A percentile compares a stretch with the other conserved stretches of the same genome.
These are phyloP conservation scores for Matsumurasca onukii DNA, from an alignment of 1,140 invertebrate species.

Conservation along the genomic window DNA sequence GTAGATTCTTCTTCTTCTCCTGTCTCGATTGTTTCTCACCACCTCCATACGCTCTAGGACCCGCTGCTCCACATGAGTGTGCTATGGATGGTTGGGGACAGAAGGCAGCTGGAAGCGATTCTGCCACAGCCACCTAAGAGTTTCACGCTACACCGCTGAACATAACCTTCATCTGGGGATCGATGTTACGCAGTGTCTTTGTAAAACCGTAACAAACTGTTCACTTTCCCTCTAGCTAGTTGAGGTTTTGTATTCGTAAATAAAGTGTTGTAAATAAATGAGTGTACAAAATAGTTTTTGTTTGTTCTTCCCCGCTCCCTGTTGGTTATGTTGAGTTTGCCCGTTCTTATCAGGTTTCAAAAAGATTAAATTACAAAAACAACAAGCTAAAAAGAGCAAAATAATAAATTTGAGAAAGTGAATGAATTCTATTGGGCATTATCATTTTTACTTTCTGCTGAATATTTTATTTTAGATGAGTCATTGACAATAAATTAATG, in stretches of 20 bases:
- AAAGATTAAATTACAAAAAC: too few species aligned
- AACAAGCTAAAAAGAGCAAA: too few species aligned
- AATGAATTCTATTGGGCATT: too few species aligned
- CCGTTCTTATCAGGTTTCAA: too few species aligned
- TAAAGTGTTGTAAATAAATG: not conserved
- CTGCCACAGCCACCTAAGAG: constrained; percentile 24
- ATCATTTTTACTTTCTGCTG: too few species aligned
- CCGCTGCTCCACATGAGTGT: constrained; percentile 40
- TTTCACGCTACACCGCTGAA: constrained; percentile 24
- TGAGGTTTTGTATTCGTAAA: not conserved
- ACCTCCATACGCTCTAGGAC: constrained; percentile 38
- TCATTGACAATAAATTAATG: too few species aligned
- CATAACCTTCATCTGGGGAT: constrained; percentile 26
- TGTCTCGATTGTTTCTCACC: too few species aligned
- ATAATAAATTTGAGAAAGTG: too few species aligned
- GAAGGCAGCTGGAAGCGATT: constrained; percentile 30
- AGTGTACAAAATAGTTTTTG: not conserved
- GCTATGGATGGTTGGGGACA: constrained; percentile 36
- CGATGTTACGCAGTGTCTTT: constrained; percentile 28
- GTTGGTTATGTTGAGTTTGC: too few species aligned
- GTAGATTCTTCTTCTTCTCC: too few species aligned
- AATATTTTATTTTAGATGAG: too few species aligned
- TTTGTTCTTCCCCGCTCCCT: too few species aligned
- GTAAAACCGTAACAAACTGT: constrained; percentile 37
- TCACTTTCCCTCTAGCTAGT: constrained; percentile 23